phyloP scores from a whole-genome alignment of 2,113 vertebrate species.

The Spea multiplicata region DNA sequence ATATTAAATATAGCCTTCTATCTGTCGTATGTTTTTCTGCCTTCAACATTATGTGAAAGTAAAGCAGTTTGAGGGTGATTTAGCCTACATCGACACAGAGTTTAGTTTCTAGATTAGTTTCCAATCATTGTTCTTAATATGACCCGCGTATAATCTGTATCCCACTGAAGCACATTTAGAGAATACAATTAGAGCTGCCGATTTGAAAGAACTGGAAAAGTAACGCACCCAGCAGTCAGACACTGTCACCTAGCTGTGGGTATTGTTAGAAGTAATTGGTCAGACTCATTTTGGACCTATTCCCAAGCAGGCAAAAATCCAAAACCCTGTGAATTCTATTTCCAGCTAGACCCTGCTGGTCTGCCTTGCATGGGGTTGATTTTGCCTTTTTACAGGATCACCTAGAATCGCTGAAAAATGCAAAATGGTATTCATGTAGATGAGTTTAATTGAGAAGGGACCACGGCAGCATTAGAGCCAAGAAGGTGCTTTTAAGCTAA shows the following conservation, averaged over 20 bases:
- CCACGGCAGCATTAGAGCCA: slow-evolving; percentile 9
- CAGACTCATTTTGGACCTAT: slow-evolving; percentile 25
- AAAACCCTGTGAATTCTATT: slow-evolving; percentile 35
- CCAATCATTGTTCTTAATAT: slow-evolving; percentile 15
- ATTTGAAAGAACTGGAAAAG: slow-evolving; percentile 8
- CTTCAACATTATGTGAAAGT: no score
- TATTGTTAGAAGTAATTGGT: slow-evolving; percentile 28
- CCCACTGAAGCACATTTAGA: slow-evolving; percentile 6
- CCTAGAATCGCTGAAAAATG: slow-evolving; percentile 37
- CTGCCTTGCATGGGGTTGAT: slow-evolving; percentile 28
- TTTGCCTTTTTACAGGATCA: slow-evolving; percentile 38
- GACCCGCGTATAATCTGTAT: background rate
- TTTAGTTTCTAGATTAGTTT: slow-evolving; percentile 17
- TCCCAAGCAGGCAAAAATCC: slow-evolving; percentile 27
- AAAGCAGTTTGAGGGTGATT: no score
- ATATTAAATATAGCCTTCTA: no score
- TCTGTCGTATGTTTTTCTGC: no score
- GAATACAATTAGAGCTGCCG: slow-evolving; percentile 7
- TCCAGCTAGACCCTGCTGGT: slow-evolving; percentile 33
- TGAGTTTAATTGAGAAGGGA: slow-evolving; percentile 46
- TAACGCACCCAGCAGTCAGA: slow-evolving; percentile 14
- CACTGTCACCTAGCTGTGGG: slow-evolving; percentile 33
- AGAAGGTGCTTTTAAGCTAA: slow-evolving; percentile 32
- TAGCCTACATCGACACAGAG: no score
- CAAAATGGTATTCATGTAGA: slow-evolving; percentile 29